A percentile compares a stretch with the other conserved stretches of the same genome.
phyloP scores from a whole-genome alignment of 2,888 invertebrate genomes.

The Mimumesa dahlbomi region DNA sequence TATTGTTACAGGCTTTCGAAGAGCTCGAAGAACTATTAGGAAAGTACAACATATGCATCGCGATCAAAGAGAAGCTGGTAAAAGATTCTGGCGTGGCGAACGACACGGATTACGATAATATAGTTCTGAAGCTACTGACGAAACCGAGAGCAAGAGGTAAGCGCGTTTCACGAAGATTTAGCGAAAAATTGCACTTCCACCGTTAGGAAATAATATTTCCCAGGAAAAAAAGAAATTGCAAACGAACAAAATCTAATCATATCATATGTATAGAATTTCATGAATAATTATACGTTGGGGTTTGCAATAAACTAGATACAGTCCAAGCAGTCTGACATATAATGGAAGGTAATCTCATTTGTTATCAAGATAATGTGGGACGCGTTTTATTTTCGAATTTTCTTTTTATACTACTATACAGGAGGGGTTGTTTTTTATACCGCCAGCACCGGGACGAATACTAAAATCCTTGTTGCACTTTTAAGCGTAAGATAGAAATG shows the following conservation, averaged over 20 bases:
- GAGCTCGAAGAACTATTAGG: conserved; percentile 93
- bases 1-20: conserved; percentile 90
- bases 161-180: too few species aligned
- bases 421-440: neutral
- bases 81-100: conserved; percentile 97
- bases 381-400: too few species aligned
- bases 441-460: neutral
- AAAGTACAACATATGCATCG: conserved; percentile 94
- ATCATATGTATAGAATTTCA: too few species aligned
- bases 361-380: too few species aligned
- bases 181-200: too few species aligned
- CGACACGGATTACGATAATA: conserved; percentile 92
- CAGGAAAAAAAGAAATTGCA: too few species aligned
- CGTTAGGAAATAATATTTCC: too few species aligned
- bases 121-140: conserved; percentile 91
- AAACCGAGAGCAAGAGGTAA: conserved; percentile 95
- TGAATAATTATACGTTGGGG: too few species aligned
- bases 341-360: too few species aligned
- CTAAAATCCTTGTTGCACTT: neutral
- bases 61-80: conserved; percentile 95
- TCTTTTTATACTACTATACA: neutral
- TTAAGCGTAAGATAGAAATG: neutral
- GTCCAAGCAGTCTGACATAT: too few species aligned
- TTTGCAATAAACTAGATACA: too few species aligned
- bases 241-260: too few species aligned